These are phyloP conservation scores for Peromyscus californicus DNA, from an alignment of 2,113 vertebrate species.

Conservation along the genomic window DNA sequence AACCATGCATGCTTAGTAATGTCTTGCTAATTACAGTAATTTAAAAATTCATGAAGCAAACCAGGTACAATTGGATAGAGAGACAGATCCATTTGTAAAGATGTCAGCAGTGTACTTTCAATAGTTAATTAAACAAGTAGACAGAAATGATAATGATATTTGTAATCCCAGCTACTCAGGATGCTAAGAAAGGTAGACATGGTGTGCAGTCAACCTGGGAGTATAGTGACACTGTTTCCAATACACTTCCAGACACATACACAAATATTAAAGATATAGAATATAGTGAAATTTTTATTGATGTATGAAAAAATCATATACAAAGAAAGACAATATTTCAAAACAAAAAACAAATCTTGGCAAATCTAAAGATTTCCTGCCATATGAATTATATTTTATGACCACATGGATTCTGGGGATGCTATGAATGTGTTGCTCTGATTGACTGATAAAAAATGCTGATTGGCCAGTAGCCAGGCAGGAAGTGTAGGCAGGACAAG, in stretches of 20 bases:
- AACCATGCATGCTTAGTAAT: not conserved
- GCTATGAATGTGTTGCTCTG: too few relatives aligned
- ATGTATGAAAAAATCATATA: not conserved
- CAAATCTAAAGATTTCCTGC: not conserved
- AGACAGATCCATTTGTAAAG: not conserved
- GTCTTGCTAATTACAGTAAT: not conserved
- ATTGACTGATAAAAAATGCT: too few relatives aligned
- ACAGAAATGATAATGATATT: not conserved
- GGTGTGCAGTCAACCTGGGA: not conserved
- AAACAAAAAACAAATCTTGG: not conserved
- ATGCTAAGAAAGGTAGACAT: not conserved
- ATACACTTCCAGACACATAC: not conserved
- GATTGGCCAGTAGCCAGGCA: too few relatives aligned
- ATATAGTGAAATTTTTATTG: not conserved
- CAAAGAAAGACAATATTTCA: not conserved
- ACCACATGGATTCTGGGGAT: not conserved
- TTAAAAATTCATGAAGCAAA: not conserved
- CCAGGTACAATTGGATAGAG: not conserved
- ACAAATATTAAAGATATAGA: not conserved
- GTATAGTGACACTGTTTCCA: too few relatives aligned
- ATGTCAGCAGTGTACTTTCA: not conserved
- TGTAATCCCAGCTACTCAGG: not conserved
- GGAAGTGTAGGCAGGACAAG: too few relatives aligned
- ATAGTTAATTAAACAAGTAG: not conserved
- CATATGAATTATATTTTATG: not conserved